Evolutionary conservation across 2,797 vertebrate genomes (phyloP).

Genomic region (Mormyrops boulengeri): DNA sequence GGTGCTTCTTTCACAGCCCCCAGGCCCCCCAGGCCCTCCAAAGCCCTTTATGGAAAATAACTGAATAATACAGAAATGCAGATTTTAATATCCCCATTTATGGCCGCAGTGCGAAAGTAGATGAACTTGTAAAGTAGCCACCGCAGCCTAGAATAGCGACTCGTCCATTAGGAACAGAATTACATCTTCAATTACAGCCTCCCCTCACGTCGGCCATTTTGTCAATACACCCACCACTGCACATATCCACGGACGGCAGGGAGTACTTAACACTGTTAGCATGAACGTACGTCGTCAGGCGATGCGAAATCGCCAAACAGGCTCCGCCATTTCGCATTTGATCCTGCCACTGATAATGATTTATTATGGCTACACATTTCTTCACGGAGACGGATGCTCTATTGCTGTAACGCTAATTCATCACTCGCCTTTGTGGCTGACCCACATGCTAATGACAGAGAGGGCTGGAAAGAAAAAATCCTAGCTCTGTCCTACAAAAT

Average conservation of each 20-base stretch:
- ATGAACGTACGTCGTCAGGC: conserved; percentile 26
- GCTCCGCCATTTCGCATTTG: conserved; percentile 33
- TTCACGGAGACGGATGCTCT: conserved; percentile 37
- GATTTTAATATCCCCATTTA: conserved; percentile 3
- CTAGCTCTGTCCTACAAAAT: not conserved
- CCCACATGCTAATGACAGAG: conserved; percentile 51
- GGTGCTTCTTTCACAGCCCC: not conserved
- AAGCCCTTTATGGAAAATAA: not conserved
- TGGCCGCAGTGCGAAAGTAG: not conserved
- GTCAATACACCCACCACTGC: conserved; percentile 30
- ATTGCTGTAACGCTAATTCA: conserved; percentile 52
- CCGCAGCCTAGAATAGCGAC: not conserved
- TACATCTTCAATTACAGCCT: conserved; percentile 29
- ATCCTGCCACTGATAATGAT: conserved; percentile 37
- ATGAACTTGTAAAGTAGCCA: not conserved
- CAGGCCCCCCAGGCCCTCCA: not conserved
- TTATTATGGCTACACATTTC: conserved; percentile 32
- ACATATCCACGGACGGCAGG: conserved; percentile 21
- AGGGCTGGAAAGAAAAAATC: not conserved
- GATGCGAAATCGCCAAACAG: conserved; percentile 36
- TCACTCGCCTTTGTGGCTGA: conserved; percentile 43
- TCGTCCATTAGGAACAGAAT: conserved; percentile 28
- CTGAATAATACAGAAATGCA: not conserved
- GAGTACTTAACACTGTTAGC: conserved; percentile 32
- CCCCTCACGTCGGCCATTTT: conserved; percentile 25